phyloP scores from a whole-genome alignment of 2,113 vertebrate genomes.

The Nothocercus julius region DNA sequence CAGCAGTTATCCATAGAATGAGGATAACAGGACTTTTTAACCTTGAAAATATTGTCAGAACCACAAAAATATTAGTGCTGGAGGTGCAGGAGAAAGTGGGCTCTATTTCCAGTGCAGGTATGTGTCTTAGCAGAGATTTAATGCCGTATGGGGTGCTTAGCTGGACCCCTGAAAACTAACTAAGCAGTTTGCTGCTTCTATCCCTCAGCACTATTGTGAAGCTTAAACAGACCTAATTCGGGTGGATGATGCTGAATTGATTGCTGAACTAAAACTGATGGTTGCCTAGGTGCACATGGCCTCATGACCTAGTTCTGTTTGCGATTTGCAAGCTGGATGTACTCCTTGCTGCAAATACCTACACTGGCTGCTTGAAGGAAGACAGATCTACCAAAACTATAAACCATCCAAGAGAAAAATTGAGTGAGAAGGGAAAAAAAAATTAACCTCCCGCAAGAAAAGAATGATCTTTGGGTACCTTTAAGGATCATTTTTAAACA shows the following conservation, averaged over 20 bases:
- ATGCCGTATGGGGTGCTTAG: not conserved
- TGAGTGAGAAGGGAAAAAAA: not conserved
- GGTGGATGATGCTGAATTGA: conserved; percentile 26
- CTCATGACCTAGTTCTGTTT: conserved; percentile 61
- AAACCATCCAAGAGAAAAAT: not conserved
- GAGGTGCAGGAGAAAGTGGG: not conserved
- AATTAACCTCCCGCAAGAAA: not conserved
- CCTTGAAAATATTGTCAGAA: not conserved
- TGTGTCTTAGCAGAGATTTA: not conserved
- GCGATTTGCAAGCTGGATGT: not conserved
- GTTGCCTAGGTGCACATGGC: conserved; percentile 26
- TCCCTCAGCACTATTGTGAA: not conserved
- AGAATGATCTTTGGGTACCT: not conserved
- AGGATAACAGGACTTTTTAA: not conserved
- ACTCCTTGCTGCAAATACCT: not conserved
- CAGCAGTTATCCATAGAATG: not conserved
- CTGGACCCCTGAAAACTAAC: not conserved
- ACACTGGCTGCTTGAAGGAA: not conserved
- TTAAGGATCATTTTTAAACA: not conserved
- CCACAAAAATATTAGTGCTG: not conserved
- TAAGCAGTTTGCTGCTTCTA: not conserved
- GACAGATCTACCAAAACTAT: not conserved
- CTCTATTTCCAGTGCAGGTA: not conserved
- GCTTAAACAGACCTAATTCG: not conserved
- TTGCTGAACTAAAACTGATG: conserved; percentile 10